Evolutionary conservation across 2,888 invertebrate species (phyloP), one percentile per base, ranked within the genome.

Genomic region (Carpatolechia fugitivella): DNA sequence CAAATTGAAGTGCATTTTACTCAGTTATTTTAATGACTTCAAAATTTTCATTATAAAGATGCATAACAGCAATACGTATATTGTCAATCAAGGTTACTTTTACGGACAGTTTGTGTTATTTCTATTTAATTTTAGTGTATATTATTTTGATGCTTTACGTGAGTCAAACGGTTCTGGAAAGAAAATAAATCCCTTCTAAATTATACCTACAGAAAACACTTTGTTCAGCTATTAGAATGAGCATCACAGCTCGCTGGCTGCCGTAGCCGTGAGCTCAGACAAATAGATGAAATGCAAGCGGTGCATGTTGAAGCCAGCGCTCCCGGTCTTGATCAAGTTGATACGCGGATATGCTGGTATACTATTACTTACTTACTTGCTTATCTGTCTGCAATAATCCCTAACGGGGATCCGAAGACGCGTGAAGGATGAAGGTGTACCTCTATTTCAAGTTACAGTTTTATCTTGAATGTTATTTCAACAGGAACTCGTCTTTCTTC

Each of bases 351-450:
- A 13, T 44, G 44, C 44, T 44, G 11, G 24, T n/a, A n/a, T 29
- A 29, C 44, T 44, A 44, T 44, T 44, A 44, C 44, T 44, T 18
- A 41, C 10, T 41, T 44, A 29, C 24, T 29, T n/a, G 44, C 44
- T 29, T 44, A 44, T 44, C 44, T 44, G 44, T 29, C n/a, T 24
- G 44, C 20, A 29, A 44, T 44, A 44, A 44, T 44, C 44, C 44
- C 29, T 44, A 44, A 44, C 44, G 44, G 44, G 14, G n/a, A 11
- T 4, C 18, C 24, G 29, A 29, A 56, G 61, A 53, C 47, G 49
- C 55, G 47, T 65, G 59, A 24, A 29, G 7, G 6, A 20, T 44
- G 33, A 33, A 33, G n/a, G 24, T 24, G 24, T 24, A 24, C 24
- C 24, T 4, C 24, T 11, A 11, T 8, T 35, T 35, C 40, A 18